A percentile compares a stretch with the other conserved stretches of the same genome.
Evolutionary conservation across 2,888 invertebrate species (phyloP).

Genomic region (Pollenia amentaria): DNA sequence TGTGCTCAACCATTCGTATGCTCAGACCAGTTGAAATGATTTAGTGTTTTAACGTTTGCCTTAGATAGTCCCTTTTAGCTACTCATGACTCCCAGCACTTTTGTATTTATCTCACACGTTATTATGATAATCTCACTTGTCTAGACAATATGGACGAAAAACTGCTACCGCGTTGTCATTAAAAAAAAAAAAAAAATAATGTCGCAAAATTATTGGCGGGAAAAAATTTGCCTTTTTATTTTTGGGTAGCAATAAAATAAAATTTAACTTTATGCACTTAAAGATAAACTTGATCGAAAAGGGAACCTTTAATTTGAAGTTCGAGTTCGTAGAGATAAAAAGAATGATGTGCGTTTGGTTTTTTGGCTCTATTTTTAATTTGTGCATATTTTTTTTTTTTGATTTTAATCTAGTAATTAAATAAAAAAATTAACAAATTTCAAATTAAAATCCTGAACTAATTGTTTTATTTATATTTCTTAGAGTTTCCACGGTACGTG

Average conservation of each 20-base stretch:
- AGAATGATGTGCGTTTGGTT: no score
- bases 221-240: conserved; percentile 27
- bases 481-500: no score
- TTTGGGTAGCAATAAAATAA: conserved; percentile 48
- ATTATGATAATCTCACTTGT: conserved; percentile 65
- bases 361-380: no score
- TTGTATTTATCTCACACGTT: conserved; percentile 38
- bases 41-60: conserved; percentile 45
- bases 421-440: no score
- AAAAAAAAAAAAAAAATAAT: conserved; percentile 28
- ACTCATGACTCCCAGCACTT: conserved; percentile 38
- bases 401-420: no score
- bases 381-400: no score
- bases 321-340: not conserved
- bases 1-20: not conserved
- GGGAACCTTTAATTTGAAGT: conserved; percentile 27
- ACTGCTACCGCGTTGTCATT: conserved; percentile 24
- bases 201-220: conserved; percentile 19
- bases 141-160: conserved; percentile 67
- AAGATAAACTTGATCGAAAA: conserved; percentile 23
- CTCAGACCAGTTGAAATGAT: conserved; percentile 33
- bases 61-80: conserved; percentile 44
- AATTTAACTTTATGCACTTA: conserved; percentile 45
- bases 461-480: no score
- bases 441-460: no score